Conservation (phyloP, 1,140 invertebrate genomes). For the Anoplolepis gracilipes region DNA sequence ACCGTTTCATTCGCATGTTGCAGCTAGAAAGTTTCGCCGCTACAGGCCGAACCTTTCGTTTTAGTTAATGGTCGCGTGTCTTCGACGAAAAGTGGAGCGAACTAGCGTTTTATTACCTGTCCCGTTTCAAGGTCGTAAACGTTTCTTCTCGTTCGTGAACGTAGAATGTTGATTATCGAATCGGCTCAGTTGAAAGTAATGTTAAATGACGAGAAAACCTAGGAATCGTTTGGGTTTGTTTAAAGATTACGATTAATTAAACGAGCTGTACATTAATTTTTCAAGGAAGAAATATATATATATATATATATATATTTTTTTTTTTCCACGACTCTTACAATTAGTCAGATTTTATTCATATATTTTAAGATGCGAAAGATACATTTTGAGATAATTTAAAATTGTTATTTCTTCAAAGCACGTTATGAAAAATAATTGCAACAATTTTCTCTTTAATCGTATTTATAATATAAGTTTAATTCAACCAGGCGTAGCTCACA, state of each 20-base stretch:
- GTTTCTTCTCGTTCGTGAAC: conserved; percentile 17
- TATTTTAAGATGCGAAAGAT: not conserved
- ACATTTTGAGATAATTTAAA: not conserved
- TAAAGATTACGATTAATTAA: not conserved
- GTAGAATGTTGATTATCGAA: not conserved
- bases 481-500: conserved; percentile 14
- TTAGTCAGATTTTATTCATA: not conserved
- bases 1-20: conserved; percentile 24
- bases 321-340: too few species aligned
- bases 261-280: not conserved
- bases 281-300: not conserved
- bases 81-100: conserved; percentile 45
- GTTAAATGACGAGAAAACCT: not conserved
- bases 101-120: conserved; percentile 36
- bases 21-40: conserved; percentile 41
- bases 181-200: conserved; percentile 11
- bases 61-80: conserved; percentile 53
- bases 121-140: conserved; percentile 44
- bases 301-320: too few species aligned
- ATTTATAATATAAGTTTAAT: conserved; percentile 4
- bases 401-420: not conserved
- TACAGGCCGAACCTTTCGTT: conserved; percentile 35
- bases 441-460: not conserved
- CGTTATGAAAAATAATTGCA: not conserved
- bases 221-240: not conserved